Conservation (phyloP, 2,888 invertebrate genomes). For the Eledona agricola region DNA sequence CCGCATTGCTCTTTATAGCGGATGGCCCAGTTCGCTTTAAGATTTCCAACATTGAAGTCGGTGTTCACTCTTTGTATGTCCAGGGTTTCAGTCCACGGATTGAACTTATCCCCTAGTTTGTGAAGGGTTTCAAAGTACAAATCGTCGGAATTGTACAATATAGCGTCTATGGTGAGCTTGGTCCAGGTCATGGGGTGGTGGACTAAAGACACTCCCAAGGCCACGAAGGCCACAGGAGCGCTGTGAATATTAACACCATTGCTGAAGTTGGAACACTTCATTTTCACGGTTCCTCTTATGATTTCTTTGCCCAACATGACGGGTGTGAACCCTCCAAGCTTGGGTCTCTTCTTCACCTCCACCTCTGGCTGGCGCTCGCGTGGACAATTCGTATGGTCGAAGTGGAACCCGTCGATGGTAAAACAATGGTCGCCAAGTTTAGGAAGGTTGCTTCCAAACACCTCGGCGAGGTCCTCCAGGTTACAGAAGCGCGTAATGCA, state of each 20-base stretch:
- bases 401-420: constrained; percentile 49
- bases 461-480: constrained; percentile 49
- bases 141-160: constrained; percentile 64
- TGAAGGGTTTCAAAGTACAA: constrained; percentile 64
- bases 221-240: constrained; percentile 67
- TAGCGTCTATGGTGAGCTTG: constrained; percentile 65
- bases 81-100: constrained; percentile 68
- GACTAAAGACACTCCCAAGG: constrained; percentile 68
- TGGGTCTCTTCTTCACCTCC: constrained; percentile 31
- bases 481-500: constrained; percentile 57
- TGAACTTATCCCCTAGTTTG: constrained; percentile 65
- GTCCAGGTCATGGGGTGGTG: constrained; percentile 70
- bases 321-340: constrained; percentile 43
- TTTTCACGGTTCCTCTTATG: constrained; percentile 63
- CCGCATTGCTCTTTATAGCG: constrained; percentile 63
- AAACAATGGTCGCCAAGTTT: constrained; percentile 53
- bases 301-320: constrained; percentile 58
- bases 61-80: constrained; percentile 58
- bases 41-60: constrained; percentile 62
- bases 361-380: constrained; percentile 49
- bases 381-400: constrained; percentile 47
- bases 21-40: constrained; percentile 60
- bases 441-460: constrained; percentile 55
- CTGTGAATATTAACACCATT: constrained; percentile 65
- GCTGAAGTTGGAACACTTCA: constrained; percentile 65